These are phyloP conservation scores for Thereva nobilitata DNA, from an alignment of 2,888 invertebrate genomes.

Conservation along the genomic window DNA sequence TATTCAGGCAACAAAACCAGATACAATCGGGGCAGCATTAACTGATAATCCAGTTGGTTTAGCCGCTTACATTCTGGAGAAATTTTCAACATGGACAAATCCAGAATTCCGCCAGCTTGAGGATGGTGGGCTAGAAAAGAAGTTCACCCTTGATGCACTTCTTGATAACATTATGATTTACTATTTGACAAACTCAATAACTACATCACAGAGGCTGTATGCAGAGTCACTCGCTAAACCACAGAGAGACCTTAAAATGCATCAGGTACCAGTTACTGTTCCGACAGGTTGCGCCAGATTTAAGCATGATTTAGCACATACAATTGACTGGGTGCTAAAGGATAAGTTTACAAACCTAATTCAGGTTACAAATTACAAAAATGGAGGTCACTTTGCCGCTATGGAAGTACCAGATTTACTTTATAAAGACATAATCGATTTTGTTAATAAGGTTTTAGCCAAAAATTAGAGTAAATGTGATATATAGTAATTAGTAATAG, in stretches of 20 bases:
- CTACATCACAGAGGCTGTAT: slow-evolving; percentile 75
- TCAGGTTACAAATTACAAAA: slow-evolving; percentile 48
- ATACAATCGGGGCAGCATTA: slow-evolving; percentile 73
- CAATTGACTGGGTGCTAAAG: slow-evolving; percentile 46
- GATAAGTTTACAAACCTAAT: slow-evolving; percentile 51
- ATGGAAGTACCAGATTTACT: slow-evolving; percentile 51
- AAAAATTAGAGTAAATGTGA: neutral
- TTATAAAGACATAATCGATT: slow-evolving; percentile 49
- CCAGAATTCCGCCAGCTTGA: slow-evolving; percentile 57
- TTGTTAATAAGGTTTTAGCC: slow-evolving; percentile 37
- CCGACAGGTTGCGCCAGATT: slow-evolving; percentile 52
- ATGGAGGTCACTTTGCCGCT: slow-evolving; percentile 55
- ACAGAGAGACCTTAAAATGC: slow-evolving; percentile 46
- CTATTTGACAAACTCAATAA: slow-evolving; percentile 75
- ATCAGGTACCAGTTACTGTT: slow-evolving; percentile 48
- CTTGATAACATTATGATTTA: slow-evolving; percentile 84
- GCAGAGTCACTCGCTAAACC: slow-evolving; percentile 62
- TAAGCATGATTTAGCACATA: slow-evolving; percentile 49
- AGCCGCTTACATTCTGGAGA: slow-evolving; percentile 82
- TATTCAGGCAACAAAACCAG: slow-evolving; percentile 81
- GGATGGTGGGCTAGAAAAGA: slow-evolving; percentile 70
- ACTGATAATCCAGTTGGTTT: slow-evolving; percentile 78
- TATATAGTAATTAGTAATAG: too few relatives aligned
- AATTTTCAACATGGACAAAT: slow-evolving; percentile 78
- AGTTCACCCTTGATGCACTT: slow-evolving; percentile 70